Evolutionary conservation across 2,797 vertebrate species (phyloP).

Genomic region (Natrix natrix): DNA sequence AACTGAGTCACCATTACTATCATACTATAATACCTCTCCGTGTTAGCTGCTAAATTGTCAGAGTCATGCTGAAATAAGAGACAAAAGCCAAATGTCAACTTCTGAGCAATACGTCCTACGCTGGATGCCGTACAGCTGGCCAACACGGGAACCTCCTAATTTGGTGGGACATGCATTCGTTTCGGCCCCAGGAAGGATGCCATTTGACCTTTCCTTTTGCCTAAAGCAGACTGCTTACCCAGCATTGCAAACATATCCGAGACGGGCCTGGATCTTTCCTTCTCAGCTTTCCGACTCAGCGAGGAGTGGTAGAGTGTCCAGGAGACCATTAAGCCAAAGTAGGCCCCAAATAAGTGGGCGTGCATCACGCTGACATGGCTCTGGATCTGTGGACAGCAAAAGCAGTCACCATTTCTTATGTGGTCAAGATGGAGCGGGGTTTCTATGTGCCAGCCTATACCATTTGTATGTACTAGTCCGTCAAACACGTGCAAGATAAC

Average conservation of each 20-base stretch:
- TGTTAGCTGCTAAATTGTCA: neutral
- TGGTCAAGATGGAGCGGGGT: no score
- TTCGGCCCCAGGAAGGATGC: neutral
- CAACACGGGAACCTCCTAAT: neutral
- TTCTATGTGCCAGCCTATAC: neutral
- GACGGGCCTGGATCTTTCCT: slow-evolving; percentile 65
- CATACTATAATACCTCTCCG: neutral
- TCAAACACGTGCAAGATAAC: no score
- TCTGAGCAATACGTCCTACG: neutral
- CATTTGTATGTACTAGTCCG: no score
- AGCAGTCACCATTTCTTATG: neutral
- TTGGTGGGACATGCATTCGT: neutral
- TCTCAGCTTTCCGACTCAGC: slow-evolving; percentile 62
- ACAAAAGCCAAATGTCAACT: neutral
- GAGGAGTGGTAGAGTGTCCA: slow-evolving; percentile 64
- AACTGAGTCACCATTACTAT: neutral
- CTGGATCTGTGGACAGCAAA: slow-evolving; percentile 59
- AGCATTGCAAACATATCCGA: slow-evolving; percentile 81
- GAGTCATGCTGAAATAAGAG: neutral
- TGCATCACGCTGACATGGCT: slow-evolving; percentile 67
- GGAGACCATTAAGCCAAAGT: slow-evolving; percentile 79
- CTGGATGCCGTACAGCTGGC: neutral
- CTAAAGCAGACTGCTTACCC: slow-evolving; percentile 70
- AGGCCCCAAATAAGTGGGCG: slow-evolving; percentile 82
- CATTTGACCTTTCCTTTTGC: neutral